phyloP scores from a whole-genome alignment of 1,140 invertebrate genomes.

The Phymorhynchus buccinoides region DNA sequence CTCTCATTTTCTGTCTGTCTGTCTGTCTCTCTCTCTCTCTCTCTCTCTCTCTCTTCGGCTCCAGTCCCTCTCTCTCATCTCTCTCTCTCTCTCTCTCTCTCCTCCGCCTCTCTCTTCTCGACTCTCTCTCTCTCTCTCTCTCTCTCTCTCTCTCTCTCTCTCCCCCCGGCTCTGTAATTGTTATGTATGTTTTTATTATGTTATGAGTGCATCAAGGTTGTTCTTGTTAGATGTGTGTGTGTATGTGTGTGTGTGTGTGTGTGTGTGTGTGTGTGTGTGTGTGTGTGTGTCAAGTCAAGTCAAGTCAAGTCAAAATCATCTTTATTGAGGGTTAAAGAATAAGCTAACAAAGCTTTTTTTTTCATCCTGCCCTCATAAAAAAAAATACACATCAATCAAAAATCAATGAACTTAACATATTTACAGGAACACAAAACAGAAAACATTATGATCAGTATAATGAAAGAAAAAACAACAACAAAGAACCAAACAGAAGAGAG shows the following conservation, averaged over 20 bases:
- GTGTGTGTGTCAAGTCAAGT: too few species aligned
- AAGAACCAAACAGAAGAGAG: too few species aligned
- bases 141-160: neutral
- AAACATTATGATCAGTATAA: too few species aligned
- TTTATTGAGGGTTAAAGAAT: too few species aligned
- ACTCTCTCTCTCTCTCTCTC: neutral
- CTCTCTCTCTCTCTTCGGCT: neutral
- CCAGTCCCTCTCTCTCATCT: neutral
- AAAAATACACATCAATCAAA: too few species aligned
- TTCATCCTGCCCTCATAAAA: too few species aligned
- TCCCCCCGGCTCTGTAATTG: neutral
- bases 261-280: neutral
- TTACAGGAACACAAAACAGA: too few species aligned
- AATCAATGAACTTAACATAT: too few species aligned
- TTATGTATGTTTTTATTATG: neutral
- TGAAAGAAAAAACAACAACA: too few species aligned
- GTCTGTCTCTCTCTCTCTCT: neutral
- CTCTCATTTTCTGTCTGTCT: neutral
- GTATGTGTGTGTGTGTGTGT: neutral
- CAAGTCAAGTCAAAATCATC: too few species aligned
- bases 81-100: neutral
- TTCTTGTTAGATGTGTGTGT: neutral
- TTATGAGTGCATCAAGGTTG: neutral
- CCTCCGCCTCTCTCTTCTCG: too few species aligned
- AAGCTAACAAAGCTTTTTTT: too few species aligned